Evolutionary conservation across 2,888 invertebrate species (phyloP).

Genomic region (Xylocampa areola): DNA sequence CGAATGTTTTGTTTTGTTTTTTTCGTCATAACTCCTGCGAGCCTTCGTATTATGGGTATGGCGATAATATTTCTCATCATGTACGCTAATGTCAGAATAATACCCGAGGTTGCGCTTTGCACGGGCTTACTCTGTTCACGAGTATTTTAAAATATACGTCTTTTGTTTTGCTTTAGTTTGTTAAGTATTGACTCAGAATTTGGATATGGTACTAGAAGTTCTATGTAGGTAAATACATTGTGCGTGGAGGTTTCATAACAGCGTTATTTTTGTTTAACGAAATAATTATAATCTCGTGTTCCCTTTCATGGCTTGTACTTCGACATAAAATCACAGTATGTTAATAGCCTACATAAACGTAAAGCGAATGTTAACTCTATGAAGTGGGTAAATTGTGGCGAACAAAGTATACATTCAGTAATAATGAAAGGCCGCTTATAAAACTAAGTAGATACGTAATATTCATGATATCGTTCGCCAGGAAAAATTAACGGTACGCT

Average conservation of each 20-base stretch:
- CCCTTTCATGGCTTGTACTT: too few relatives aligned
- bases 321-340: constrained; percentile 10
- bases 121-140: constrained; percentile 12
- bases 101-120: constrained; percentile 39
- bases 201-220: not conserved
- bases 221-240: not conserved
- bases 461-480: constrained; percentile 78
- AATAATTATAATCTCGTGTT: too few relatives aligned
- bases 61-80: constrained; percentile 64
- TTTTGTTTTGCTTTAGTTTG: not conserved
- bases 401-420: constrained; percentile 56
- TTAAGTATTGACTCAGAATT: not conserved
- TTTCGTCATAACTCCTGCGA: constrained; percentile 73
- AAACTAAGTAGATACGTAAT: constrained; percentile 72
- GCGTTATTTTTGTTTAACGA: too few relatives aligned
- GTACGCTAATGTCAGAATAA: constrained; percentile 59
- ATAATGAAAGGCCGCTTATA: constrained; percentile 62
- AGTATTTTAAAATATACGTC: constrained; percentile 7
- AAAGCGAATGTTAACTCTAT: constrained; percentile 23
- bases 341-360: constrained; percentile 15
- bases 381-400: constrained; percentile 34
- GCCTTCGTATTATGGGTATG: constrained; percentile 63
- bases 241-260: too few relatives aligned
- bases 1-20: constrained; percentile 82
- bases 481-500: constrained; percentile 82